Evolutionary conservation across 2,113 vertebrate genomes (phyloP).

Genomic region (Shinisaurus crocodilurus): DNA sequence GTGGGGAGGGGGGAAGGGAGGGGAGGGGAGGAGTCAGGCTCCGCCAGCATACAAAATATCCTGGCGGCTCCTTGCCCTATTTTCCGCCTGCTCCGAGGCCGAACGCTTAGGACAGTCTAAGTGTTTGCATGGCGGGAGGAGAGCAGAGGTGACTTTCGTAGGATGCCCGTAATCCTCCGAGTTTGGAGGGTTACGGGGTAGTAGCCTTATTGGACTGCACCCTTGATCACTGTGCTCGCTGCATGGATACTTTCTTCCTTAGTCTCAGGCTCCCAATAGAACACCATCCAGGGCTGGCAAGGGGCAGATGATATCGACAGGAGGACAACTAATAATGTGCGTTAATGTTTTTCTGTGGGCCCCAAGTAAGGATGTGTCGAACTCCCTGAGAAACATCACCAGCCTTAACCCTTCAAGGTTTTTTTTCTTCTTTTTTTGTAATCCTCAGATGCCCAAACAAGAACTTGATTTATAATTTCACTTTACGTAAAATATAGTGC

Average conservation of each 20-base stretch:
- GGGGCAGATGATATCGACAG: background rate
- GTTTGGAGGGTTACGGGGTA: too few relatives aligned
- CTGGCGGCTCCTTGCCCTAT: too few relatives aligned
- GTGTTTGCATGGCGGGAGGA: too few relatives aligned
- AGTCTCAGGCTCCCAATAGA: background rate
- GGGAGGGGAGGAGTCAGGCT: too few relatives aligned
- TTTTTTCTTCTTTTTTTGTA: background rate
- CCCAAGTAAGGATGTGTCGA: background rate
- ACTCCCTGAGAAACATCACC: background rate
- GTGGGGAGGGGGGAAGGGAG: too few relatives aligned
- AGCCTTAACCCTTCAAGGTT: background rate
- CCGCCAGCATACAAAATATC: too few relatives aligned
- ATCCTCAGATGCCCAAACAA: too few relatives aligned
- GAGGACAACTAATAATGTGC: background rate
- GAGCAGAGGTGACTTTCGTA: too few relatives aligned
- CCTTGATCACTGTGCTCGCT: background rate
- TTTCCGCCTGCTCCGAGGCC: too few relatives aligned
- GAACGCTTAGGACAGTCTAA: too few relatives aligned
- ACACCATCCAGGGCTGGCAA: background rate
- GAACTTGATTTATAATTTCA: background rate
- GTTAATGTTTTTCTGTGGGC: background rate
- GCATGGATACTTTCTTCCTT: background rate
- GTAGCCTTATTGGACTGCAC: too few relatives aligned
- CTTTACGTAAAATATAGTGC: background rate
- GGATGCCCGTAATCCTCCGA: too few relatives aligned